phyloP scores from a whole-genome alignment of 2,113 vertebrate species.

The Lampris megalopsis region DNA sequence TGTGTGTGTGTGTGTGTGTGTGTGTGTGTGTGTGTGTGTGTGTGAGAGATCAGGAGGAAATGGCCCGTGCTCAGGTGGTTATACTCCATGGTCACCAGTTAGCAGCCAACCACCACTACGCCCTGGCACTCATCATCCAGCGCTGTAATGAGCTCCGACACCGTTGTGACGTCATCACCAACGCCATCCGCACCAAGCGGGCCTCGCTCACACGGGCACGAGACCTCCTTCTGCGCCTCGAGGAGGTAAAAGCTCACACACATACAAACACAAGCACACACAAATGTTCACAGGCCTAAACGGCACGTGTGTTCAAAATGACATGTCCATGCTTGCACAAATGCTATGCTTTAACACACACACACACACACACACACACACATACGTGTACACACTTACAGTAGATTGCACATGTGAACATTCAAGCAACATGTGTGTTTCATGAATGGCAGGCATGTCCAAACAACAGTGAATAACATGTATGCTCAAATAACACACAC shows the following conservation, averaged over 20 bases:
- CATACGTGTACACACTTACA: neutral
- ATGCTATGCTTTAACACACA: neutral
- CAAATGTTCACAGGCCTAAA: neutral
- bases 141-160: constrained; percentile 94
- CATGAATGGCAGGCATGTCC: too few species aligned
- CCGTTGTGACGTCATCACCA: constrained; percentile 86
- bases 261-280: neutral
- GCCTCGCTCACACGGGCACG: constrained; percentile 82
- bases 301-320: neutral
- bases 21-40: constrained; percentile 23
- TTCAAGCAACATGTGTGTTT: too few species aligned
- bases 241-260: constrained; percentile 82
- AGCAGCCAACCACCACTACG: constrained; percentile 93
- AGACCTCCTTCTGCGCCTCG: constrained; percentile 88
- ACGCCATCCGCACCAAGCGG: constrained; percentile 85
- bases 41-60: constrained; percentile 84
- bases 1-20: neutral
- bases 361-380: neutral
- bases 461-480: too few species aligned
- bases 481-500: too few species aligned
- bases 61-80: constrained; percentile 87
- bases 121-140: constrained; percentile 93
- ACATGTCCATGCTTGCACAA: too few species aligned
- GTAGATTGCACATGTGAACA: too few species aligned
- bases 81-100: constrained; percentile 94